A percentile compares a stretch with the other conserved stretches of the same genome.
Conservation (phyloP, 2,888 invertebrate genomes). For the Didymodactylos carnosus region DNA sequence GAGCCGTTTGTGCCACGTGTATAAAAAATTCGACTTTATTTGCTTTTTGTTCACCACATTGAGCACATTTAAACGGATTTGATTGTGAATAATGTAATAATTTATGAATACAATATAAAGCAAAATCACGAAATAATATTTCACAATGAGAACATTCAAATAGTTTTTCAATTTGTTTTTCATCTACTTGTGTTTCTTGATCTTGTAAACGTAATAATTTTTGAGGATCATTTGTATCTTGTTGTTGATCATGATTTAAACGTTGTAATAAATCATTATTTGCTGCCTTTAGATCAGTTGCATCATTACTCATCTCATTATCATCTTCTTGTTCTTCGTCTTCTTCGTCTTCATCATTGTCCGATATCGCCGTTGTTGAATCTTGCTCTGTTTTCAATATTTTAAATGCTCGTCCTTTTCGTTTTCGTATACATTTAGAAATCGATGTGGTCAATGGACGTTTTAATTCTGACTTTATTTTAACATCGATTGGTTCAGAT, state of each 20-base stretch:
- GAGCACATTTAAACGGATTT: neutral
- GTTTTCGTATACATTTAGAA: neutral
- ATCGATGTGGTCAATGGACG: neutral
- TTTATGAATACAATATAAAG: constrained; percentile 6
- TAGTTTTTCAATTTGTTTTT: neutral
- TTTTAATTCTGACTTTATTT: neutral
- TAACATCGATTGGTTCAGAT: no score
- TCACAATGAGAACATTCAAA: constrained; percentile 13
- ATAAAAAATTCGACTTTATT: neutral
- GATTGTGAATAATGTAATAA: neutral
- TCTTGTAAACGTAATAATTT: neutral
- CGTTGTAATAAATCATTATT: no score
- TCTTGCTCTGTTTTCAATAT: no score
- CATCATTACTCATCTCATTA: no score
- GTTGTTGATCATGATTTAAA: neutral
- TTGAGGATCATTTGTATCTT: neutral
- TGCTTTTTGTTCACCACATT: neutral
- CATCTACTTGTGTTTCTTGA: neutral
- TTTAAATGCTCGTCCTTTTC: neutral
- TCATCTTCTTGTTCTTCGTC: no score
- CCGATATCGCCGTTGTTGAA: no score
- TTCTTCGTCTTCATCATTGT: no score
- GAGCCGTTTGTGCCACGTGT: neutral
- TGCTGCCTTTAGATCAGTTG: no score
- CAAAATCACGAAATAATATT: constrained; percentile 10